A percentile compares a stretch with the other conserved stretches of the same genome.
Conservation (phyloP, 2,797 vertebrate species). For the Pangasius mekongensis region DNA sequence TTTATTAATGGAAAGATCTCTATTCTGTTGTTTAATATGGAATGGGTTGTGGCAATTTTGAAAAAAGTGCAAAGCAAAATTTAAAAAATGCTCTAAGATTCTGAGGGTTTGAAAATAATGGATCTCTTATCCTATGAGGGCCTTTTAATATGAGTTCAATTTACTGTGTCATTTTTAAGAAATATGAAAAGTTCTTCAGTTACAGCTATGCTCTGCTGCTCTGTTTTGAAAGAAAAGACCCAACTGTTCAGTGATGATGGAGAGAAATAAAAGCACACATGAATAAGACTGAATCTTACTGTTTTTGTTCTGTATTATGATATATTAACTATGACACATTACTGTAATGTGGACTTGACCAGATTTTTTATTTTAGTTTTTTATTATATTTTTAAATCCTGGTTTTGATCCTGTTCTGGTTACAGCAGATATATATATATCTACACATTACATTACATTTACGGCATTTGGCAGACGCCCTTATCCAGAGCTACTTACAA, state of each 20-base stretch:
- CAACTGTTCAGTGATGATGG: not conserved
- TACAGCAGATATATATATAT: not conserved
- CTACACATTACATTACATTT: no score
- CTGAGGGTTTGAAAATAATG: not conserved
- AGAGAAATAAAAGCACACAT: constrained; percentile 25
- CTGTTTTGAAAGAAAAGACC: constrained; percentile 20
- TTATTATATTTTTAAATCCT: no score
- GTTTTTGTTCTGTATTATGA: not conserved
- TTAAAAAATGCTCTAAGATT: not conserved
- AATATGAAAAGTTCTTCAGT: not conserved
- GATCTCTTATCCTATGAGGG: not conserved
- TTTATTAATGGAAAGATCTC: not conserved
- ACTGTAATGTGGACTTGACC: not conserved
- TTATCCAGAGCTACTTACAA: no score
- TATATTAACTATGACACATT: not conserved
- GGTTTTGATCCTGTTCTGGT: no score
- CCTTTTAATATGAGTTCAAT: not conserved
- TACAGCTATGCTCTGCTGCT: not conserved
- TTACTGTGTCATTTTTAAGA: no score
- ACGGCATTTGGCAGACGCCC: no score
- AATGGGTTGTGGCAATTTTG: no score
- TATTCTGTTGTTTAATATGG: not conserved
- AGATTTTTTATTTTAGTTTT: not conserved
- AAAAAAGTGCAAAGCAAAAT: no score
- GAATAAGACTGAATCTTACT: constrained; percentile 8